These are phyloP conservation scores for Amiota minor DNA, from an alignment of 2,888 invertebrate genomes.

Conservation along the genomic window DNA sequence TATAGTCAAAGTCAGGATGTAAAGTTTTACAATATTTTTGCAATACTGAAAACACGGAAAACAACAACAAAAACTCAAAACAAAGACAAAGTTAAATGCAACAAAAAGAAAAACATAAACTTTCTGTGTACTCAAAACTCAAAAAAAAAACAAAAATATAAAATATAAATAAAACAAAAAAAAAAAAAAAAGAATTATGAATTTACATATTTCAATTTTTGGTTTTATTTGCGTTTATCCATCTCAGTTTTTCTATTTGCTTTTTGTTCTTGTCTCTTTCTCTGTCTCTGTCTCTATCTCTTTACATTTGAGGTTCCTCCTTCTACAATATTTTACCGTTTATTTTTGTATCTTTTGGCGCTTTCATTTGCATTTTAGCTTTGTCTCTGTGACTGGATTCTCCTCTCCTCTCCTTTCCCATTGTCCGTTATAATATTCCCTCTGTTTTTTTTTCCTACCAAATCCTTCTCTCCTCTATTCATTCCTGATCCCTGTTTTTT, in stretches of 20 bases:
- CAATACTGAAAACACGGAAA: slow-evolving; percentile 30
- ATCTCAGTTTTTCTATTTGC: slow-evolving; percentile 40
- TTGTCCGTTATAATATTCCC: not conserved
- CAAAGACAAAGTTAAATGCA: slow-evolving; percentile 2
- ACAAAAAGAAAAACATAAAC: slow-evolving; percentile 23
- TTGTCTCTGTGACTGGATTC: slow-evolving; percentile 56
- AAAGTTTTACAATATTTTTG: slow-evolving; percentile 38
- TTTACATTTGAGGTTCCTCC: not conserved
- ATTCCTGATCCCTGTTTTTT: slow-evolving; percentile 48
- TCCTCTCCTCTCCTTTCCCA: slow-evolving; percentile 55
- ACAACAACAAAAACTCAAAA: not conserved
- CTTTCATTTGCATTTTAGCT: slow-evolving; percentile 60
- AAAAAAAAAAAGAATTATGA: slow-evolving; percentile 31
- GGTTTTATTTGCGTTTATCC: slow-evolving; percentile 28
- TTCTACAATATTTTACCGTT: not conserved
- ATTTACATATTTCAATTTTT: slow-evolving; percentile 42
- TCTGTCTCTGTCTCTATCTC: not conserved
- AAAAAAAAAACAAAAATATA: not conserved
- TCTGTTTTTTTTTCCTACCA: slow-evolving; percentile 14
- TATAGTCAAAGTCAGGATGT: not conserved
- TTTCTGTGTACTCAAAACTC: not conserved
- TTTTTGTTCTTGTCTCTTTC: not conserved
- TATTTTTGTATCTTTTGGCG: slow-evolving; percentile 33
- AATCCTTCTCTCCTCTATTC: slow-evolving; percentile 40
- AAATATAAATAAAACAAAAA: not conserved